A percentile compares a stretch with the other conserved stretches of the same genome.
Conservation (phyloP, 1,140 invertebrate species). For the Meteorus sp. region DNA sequence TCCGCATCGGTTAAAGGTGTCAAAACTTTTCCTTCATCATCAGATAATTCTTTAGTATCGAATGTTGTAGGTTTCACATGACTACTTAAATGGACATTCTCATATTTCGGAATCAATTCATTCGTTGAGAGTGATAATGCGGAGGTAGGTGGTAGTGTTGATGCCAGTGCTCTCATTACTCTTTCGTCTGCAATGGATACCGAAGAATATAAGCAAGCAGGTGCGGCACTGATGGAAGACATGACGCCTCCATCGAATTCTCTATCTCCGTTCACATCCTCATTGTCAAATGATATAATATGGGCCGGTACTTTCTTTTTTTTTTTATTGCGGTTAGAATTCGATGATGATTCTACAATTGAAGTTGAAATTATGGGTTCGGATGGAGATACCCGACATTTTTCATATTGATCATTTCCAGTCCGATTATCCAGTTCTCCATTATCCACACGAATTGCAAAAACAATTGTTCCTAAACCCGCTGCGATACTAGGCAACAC, state of each 20-base stretch:
- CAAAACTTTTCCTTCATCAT: conserved; percentile 51
- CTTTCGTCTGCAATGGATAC: conserved; percentile 45
- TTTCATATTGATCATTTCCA: conserved; percentile 46
- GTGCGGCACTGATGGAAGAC: conserved; percentile 62
- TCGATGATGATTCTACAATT: conserved; percentile 49
- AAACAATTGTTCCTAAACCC: conserved; percentile 82
- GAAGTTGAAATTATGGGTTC: conserved; percentile 61
- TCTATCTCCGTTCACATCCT: conserved; percentile 32
- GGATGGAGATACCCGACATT: conserved; percentile 47
- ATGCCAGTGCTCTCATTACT: too few relatives aligned
- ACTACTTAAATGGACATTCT: too few relatives aligned
- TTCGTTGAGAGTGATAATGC: conserved; percentile 33
- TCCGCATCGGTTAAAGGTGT: conserved; percentile 50
- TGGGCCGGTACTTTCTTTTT: conserved; percentile 64
- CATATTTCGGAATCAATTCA: too few relatives aligned
- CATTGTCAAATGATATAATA: conserved; percentile 69
- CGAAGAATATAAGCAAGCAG: conserved; percentile 67
- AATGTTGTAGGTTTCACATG: too few relatives aligned
- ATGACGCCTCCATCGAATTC: conserved; percentile 26
- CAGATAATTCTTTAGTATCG: too few relatives aligned
- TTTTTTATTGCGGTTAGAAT: conserved; percentile 58
- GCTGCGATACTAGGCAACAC: conserved; percentile 81
- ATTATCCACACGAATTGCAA: conserved; percentile 89
- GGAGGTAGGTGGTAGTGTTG: conserved; percentile 39
- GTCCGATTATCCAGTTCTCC: conserved; percentile 72